Base-by-base conservation (phyloP, 2,888 invertebrate species). In the Agrochola lota region DNA sequence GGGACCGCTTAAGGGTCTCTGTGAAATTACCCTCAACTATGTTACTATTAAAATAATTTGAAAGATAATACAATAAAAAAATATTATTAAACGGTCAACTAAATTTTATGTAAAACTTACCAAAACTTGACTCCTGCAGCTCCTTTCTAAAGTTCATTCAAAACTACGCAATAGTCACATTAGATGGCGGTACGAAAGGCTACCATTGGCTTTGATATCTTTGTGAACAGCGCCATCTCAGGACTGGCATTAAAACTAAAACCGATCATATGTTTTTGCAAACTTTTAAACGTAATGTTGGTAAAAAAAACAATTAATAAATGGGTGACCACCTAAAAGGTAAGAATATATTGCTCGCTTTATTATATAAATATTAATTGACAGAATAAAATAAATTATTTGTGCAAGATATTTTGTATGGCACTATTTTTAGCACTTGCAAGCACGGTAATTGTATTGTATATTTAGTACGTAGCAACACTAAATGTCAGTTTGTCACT, bases 401-500 rank as follows among this genome's bases (percentile, higher is more conserved):
- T 52, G 2, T 23, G 8, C 0, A 30, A 73, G 20, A 43, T 43
- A 15, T 49, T 55, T 60, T 71, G 57, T 30, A 30, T 17, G 7
- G 3, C 20, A 9, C 23, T 8, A n/a, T 78, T 78, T 84, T 86
- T 40, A 40, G 20, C 8, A 71, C 43, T 73, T 62, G 84, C 87
- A 85, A 85, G 52, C n/a, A 30, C 69, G 11, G 12, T 66, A 26
- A 46, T 73, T 68, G 60, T 69, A 46, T 73, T 68, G 60, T 69
- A 69, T 75, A 78, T 80, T 83, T 64, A 77, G 55, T 35, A 17
- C 59, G 23, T 91, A 88, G 92, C 86, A 92, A 92, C 91, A 90
- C 91, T 71, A 90, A 87, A 90, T 91, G 95, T 95, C 96, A 96
- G 96, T 96, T 95, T 96, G 95, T 96, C 95, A 96, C 95, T 95